Evolutionary conservation across 2,113 vertebrate genomes (phyloP), one percentile per base, ranked within the genome.

Genomic region (Rhinogobius similis): DNA sequence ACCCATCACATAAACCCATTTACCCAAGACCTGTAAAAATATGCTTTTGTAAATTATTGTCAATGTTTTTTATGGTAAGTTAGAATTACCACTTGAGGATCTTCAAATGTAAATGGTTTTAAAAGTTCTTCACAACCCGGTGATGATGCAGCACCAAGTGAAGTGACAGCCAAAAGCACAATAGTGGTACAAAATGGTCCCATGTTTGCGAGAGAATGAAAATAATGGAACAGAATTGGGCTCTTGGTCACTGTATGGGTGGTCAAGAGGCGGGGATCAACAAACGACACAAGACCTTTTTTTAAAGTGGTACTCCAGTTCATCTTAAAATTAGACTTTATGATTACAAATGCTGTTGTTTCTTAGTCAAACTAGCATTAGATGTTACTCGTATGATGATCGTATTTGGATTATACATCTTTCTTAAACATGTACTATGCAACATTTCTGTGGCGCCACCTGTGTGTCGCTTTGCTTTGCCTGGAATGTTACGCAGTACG

Each of bases 1-100:
- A 67, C 89, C 90, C 88, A 90, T 79, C 43, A 85, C 86, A n/a
- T 89, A 91, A 67, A 91, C 83, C 90, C 90, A 92, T 65, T 86
- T 90, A 20, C 90, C 90, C 79, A 86, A 86, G 5, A 92, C 21
- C 90, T 92, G 64, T 38, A 5, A 46, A 16, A 24, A 61, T 11
- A 26, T 6, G 70, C 63, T 24, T 14, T 6, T 32, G 46, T 36
- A 7, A 24, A 21, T 52, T n/a, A n/a, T n/a, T n/a, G n/a, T n/a
- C n/a, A n/a, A n/a, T n/a, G n/a, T n/a, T n/a, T n/a, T n/a, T n/a
- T n/a, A n/a, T n/a, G n/a, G n/a, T n/a, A n/a, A n/a, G 29, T 7
- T 7, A 8, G 32, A 61, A 76, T 73, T 71, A 91, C 90, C 84
- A 23, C 55, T 39, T 76, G 81, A 43, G 79, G 74, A 50, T 90